phyloP scores from a whole-genome alignment of 2,888 invertebrate genomes.

The Lucinisca nassula region DNA sequence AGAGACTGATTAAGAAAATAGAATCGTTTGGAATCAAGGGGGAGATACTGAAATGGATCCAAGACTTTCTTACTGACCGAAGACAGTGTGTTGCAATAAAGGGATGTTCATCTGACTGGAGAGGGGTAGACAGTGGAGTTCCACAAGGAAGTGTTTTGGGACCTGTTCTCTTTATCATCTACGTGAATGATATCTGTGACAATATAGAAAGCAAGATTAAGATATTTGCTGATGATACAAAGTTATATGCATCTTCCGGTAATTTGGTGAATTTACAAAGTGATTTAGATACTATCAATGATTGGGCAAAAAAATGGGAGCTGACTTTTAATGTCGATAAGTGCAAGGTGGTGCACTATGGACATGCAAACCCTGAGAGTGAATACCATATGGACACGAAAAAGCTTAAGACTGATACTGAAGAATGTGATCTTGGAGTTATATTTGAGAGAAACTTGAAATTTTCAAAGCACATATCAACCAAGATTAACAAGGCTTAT shows the following conservation, averaged over 20 bases:
- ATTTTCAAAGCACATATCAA: slow-evolving; percentile 28
- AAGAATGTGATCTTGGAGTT: slow-evolving; percentile 9
- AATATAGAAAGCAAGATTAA: neutral
- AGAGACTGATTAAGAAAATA: slow-evolving; percentile 17
- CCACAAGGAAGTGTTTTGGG: slow-evolving; percentile 23
- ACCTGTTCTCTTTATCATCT: slow-evolving; percentile 9
- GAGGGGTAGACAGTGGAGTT: neutral
- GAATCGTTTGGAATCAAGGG: slow-evolving; percentile 27
- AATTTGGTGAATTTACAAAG: neutral
- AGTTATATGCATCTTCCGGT: neutral
- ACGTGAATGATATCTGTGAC: slow-evolving; percentile 14
- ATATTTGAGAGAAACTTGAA: slow-evolving; percentile 18
- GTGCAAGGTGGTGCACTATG: slow-evolving; percentile 35
- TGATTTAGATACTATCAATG: neutral
- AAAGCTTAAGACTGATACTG: neutral
- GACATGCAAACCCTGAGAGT: slow-evolving; percentile 10
- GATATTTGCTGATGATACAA: slow-evolving; percentile 31
- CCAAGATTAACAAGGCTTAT: slow-evolving; percentile 43
- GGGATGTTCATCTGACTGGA: slow-evolving; percentile 20
- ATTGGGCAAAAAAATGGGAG: slow-evolving; percentile 21
- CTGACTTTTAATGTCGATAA: slow-evolving; percentile 27
- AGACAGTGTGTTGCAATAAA: slow-evolving; percentile 20
- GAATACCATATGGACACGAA: slow-evolving; percentile 23
- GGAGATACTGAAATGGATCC: neutral
- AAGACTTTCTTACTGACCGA: neutral